phyloP scores from a whole-genome alignment of 2,113 vertebrate genomes.

The cat (Felis catus) region DNA sequence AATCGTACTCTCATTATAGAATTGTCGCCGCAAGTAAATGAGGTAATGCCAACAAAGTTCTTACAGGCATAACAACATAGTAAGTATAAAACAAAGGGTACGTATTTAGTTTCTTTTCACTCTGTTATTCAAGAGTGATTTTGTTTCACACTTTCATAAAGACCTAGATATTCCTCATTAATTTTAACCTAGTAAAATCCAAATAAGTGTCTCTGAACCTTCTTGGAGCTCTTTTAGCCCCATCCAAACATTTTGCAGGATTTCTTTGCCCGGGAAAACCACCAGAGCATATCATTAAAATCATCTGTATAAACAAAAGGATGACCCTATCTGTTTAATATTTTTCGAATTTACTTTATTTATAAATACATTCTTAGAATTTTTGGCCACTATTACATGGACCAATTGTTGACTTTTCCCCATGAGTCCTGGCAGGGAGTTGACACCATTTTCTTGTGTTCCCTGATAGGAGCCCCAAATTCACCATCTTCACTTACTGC shows the following conservation, averaged over 20 bases:
- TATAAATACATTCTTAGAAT: background rate
- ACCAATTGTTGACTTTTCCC: background rate
- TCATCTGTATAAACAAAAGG: background rate
- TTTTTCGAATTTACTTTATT: background rate
- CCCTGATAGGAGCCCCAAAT: background rate
- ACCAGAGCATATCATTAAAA: background rate
- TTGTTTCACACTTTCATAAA: background rate
- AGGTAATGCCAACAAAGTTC: background rate
- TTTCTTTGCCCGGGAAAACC: background rate
- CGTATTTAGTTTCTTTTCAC: background rate
- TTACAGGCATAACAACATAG: background rate
- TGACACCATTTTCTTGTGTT: background rate
- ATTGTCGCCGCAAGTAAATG: background rate
- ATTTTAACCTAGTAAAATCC: background rate
- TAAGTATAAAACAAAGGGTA: background rate
- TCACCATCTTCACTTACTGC: background rate
- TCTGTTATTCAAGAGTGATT: background rate
- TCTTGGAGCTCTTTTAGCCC: background rate
- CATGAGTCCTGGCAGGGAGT: background rate
- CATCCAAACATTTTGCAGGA: conserved; percentile 45
- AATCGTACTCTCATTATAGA: background rate
- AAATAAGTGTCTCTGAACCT: background rate
- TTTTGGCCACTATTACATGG: background rate
- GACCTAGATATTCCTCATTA: background rate
- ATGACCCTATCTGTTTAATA: background rate